A percentile compares a stretch with the other conserved stretches of the same genome.
phyloP scores from a whole-genome alignment of 2,797 vertebrate species.

The Rallus crepitans region DNA sequence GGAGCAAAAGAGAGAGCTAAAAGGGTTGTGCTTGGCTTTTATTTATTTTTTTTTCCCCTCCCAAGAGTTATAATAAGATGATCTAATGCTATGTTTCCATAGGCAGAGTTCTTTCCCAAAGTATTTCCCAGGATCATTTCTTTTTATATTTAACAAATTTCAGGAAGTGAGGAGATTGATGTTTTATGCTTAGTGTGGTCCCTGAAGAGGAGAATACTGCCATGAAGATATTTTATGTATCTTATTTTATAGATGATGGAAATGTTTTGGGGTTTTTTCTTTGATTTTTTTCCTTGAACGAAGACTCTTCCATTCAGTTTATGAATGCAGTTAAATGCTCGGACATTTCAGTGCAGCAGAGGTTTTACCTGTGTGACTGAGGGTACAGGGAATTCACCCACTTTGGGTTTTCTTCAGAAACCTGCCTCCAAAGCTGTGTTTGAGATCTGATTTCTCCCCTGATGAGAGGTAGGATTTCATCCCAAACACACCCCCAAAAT shows the following conservation, averaged over 20 bases:
- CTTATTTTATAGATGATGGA: not conserved
- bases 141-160: conserved; percentile 27
- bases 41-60: too few relatives aligned
- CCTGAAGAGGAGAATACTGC: conserved; percentile 2
- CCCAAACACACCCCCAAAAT: not conserved
- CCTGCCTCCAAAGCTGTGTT: not conserved
- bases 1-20: not conserved
- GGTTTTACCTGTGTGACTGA: not conserved
- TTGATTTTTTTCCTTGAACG: not conserved
- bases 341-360: not conserved
- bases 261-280: not conserved
- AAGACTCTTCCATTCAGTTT: not conserved
- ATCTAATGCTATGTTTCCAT: conserved; percentile 20
- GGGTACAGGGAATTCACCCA: not conserved
- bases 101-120: conserved; percentile 6
- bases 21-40: not conserved
- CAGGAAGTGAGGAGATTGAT: not conserved
- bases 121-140: conserved; percentile 17
- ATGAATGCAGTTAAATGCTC: conserved; percentile 10
- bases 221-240: not conserved
- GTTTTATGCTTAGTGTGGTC: not conserved
- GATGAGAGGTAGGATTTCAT: not conserved
- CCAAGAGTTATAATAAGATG: not conserved
- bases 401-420: not conserved
- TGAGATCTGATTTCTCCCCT: not conserved